phyloP scores from a whole-genome alignment of 2,888 invertebrate genomes.

The Agonopterix heracliana region DNA sequence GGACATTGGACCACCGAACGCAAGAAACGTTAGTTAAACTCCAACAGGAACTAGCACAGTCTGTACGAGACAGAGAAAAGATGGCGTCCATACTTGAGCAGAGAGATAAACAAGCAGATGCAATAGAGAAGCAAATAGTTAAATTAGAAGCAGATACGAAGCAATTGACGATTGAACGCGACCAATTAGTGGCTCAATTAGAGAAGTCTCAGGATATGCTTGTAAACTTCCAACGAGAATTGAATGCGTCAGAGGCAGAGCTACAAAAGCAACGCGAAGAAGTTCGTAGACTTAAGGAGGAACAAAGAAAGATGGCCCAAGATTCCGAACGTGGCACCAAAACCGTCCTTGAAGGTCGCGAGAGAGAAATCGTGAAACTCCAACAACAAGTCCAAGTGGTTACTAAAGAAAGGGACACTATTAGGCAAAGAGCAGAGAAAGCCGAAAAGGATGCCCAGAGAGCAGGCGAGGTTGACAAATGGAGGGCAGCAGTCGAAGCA shows the following conservation, averaged over 20 bases:
- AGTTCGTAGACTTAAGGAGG: slow-evolving; percentile 82
- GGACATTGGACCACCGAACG: slow-evolving; percentile 80
- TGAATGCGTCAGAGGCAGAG: slow-evolving; percentile 89
- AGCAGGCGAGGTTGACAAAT: slow-evolving; percentile 86
- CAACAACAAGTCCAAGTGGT: slow-evolving; percentile 81
- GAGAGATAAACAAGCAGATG: slow-evolving; percentile 85
- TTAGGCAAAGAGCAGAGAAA: slow-evolving; percentile 82
- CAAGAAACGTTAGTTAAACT: slow-evolving; percentile 83
- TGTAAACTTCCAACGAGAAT: slow-evolving; percentile 93
- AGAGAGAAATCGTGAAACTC: slow-evolving; percentile 81
- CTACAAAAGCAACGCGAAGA: slow-evolving; percentile 88
- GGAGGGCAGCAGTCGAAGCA: slow-evolving; percentile 86
- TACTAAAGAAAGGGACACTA: slow-evolving; percentile 79
- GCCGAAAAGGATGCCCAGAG: slow-evolving; percentile 86
- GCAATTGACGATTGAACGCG: slow-evolving; percentile 89
- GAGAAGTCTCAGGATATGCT: slow-evolving; percentile 96
- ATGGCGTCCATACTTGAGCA: slow-evolving; percentile 86
- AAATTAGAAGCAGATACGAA: slow-evolving; percentile 91
- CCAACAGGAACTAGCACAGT: slow-evolving; percentile 83
- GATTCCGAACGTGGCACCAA: slow-evolving; percentile 83
- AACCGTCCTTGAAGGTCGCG: slow-evolving; percentile 81
- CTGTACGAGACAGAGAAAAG: slow-evolving; percentile 84
- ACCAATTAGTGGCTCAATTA: slow-evolving; percentile 91
- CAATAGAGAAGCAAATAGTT: slow-evolving; percentile 89
- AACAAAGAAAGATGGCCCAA: slow-evolving; percentile 82